Percentiles rank a stretch among this genome's conserved stretches.
phyloP scores from a whole-genome alignment of 2,113 vertebrate genomes.

The Otocyon megalotis region DNA sequence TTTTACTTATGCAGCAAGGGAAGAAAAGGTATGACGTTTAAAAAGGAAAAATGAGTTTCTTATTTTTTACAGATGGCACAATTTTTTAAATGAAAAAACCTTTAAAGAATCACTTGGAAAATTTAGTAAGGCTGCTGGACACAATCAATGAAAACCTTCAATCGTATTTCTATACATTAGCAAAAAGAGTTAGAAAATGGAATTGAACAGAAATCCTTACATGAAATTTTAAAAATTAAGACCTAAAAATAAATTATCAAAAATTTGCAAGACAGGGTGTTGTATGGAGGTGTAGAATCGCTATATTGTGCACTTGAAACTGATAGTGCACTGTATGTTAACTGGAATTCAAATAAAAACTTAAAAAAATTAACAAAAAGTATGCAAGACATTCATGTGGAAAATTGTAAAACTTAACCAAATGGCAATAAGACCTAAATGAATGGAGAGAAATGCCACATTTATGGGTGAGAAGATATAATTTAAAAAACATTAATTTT shows the following conservation, averaged over 20 bases:
- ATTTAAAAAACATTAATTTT: neutral
- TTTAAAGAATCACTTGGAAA: neutral
- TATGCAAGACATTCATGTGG: neutral
- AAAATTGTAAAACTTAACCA: slow-evolving; percentile 18
- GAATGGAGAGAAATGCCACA: neutral
- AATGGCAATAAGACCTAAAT: neutral
- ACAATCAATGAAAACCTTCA: slow-evolving; percentile 10
- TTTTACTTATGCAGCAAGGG: neutral
- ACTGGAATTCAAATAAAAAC: neutral
- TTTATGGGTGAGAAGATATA: neutral
- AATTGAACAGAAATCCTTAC: slow-evolving; percentile 24
- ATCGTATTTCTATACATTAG: neutral
- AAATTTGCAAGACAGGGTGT: neutral
- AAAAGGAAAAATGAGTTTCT: neutral
- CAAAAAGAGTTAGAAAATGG: neutral
- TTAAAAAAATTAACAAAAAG: neutral
- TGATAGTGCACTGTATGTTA: neutral
- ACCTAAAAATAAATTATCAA: neutral
- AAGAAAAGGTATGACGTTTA: neutral
- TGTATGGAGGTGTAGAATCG: neutral
- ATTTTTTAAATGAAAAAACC: neutral
- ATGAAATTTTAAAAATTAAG: neutral
- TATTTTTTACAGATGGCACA: neutral
- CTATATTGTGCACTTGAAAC: neutral
- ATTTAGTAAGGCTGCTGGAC: neutral